Base-by-base conservation (phyloP, 2,888 invertebrate species). In the Eupithecia subfuscata region DNA sequence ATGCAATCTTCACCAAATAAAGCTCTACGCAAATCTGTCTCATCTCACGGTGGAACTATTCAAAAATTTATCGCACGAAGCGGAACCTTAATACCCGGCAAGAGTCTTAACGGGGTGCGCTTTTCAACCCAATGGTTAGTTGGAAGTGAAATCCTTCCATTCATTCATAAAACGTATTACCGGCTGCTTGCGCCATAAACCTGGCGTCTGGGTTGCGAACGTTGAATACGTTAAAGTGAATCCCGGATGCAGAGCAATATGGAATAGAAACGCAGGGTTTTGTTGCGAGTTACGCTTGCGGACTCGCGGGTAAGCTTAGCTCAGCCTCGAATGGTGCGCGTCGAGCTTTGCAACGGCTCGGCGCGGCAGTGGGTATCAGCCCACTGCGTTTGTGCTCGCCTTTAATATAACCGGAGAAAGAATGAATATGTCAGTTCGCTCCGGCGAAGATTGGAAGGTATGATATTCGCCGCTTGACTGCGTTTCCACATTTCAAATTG, bases 91-190 rank as follows among this genome's bases (percentile, higher is more conserved):
- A 70, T 77, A 70, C 72, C 70, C 69, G 30, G 73, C 70, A 74
- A 74, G 75, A 77, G 75, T 78, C 78, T 78, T 74, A 74, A 74
- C 81, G 80, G 85, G 84, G 81, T 89, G 87, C 86, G 85, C 88
- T 89, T 89, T 89, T 85, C 86, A 87, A 87, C 84, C 87, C 88
- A 90, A 89, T 87, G 90, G 90, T 89, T 90, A 89, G 90, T 89
- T 88, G 87, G 89, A 90, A 90, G 89, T 88, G 85, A 92, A 93
- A 92, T 92, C 90, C 89, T 88, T 82, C 88, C 86, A 92, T 93
- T 92, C 91, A 90, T 93, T 93, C 91, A 93, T 92, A 92, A 92
- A 93, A 93, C 86, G 91, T 89, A 92, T 93, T 92, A 92, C 90
- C 84, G 70, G 83, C 85, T 82, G 85, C 84, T 85, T 82, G 84